Base-by-base conservation (phyloP, 2,797 vertebrate species). In the Mallotus villosus region DNA sequence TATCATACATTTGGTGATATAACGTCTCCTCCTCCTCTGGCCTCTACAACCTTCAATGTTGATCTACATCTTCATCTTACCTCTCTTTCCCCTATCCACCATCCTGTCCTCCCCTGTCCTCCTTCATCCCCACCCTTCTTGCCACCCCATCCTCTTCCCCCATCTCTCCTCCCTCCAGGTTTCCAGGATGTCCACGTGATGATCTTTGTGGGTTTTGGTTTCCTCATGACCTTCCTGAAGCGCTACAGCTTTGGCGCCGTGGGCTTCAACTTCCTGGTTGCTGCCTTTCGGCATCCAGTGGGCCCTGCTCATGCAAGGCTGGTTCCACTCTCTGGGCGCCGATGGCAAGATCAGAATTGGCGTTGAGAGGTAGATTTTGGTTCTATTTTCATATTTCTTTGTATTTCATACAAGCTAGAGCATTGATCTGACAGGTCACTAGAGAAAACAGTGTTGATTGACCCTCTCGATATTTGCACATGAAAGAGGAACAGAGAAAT, bases 101-200 rank as follows among this genome's bases (percentile, higher is more conserved):
- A 5, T 37, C 34, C 9, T 22, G 19, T 22, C 19, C 66, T 55
- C 16, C 3, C 29, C 7, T 57, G 21, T 32, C 46, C 46, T 53
- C 61, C 60, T 25, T 22, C 25, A 14, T 49, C 5, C 32, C 3
- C 46, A 60, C 55, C 14, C 24, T 22, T 65, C 49, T 55, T 4
- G 12, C 25, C 19, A 51, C 49, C 5, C 22, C n/a, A 17, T 34
- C 27, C 46, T 16, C n/a, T 3, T 32, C 21, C 7, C 41, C 16
- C 5, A 1, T 17, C n/a, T 12, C 32, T 63, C 59, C 16, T 24
- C 55, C 21, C 1, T 16, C 67, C 29, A 99, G 97, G 96, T 83
- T 99, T 99, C 86, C 95, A 98, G 90, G 97, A 99, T 0, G 97
- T 99, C 73, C 97, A 99, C 0, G 96, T 97, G 81, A 99, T 99